Base-by-base conservation (phyloP, 2,797 vertebrate species). In the Chiloscyllium punctatum region DNA sequence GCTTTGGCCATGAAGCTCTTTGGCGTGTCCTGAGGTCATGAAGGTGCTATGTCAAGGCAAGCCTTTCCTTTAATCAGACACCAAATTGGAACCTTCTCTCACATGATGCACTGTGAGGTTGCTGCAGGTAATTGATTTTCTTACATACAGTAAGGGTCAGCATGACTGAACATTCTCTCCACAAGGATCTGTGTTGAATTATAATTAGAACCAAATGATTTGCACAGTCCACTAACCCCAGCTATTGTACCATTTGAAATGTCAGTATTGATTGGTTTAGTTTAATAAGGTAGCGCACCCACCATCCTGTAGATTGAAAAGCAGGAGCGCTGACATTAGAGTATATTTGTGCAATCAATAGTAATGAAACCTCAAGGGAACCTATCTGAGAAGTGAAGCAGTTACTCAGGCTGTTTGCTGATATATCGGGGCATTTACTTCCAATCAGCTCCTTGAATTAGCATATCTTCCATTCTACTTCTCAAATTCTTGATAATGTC, bases 191-290 rank as follows among this genome's bases (percentile, higher is more conserved):
- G 42, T 68, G 37, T 21, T 30, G 94, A 74, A 74, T 71, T 94
- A 72, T 72, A 94, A 94, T 74, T 94, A 33, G 69, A 53, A 94
- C 71, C 30, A 48, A 94, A 53, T 53, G 27, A 94, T 71, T 94
- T 71, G 27, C 42, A 53, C 69, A 53, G 68, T 74, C 27, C 42
- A 74, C 68, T 74, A 18, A 30, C 25, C 42, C 69, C 42, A 25
- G 42, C 69, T 53, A 94, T 94, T 94, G 94, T 72, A 48, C 27
- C 33, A 74, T 53, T 72, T 94, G 69, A 94, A 94, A 94, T 71
- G 42, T 74, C 71, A 74, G 42, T 74, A 94, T 94, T 74, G 69
- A 94, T 94, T 53, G n/a, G 94, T 16, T 74, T 53, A 30, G 42
- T 94, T 71, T 53, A 94, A 74, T 74, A 92, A 42, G 66, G 94